Conservation (phyloP, 2,113 vertebrate genomes). For the Ageneiosus marmoratus region DNA sequence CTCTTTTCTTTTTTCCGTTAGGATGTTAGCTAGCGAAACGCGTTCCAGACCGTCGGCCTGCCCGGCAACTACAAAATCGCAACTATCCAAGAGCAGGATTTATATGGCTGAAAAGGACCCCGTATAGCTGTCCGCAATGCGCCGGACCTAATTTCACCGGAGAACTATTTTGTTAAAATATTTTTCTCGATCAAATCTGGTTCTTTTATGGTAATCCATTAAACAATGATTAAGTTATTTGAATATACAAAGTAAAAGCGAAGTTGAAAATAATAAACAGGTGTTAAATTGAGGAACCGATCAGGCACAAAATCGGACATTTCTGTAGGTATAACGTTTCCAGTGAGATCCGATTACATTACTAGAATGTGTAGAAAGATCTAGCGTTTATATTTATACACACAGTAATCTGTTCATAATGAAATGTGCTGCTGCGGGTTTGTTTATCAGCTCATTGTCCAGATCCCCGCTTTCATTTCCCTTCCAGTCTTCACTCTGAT, state of each 20-base stretch:
- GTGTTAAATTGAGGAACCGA: not conserved
- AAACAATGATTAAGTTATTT: not conserved
- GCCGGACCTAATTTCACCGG: constrained; percentile 54
- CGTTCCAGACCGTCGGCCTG: constrained; percentile 56
- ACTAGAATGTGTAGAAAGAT: not conserved
- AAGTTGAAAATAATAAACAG: not conserved
- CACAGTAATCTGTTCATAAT: not conserved
- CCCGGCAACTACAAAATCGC: constrained; percentile 62
- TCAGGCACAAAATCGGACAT: not conserved
- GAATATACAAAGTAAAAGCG: not conserved
- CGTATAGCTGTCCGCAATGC: constrained; percentile 6
- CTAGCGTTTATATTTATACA: not conserved
- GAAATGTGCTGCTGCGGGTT: not conserved
- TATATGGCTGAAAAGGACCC: constrained; percentile 64
- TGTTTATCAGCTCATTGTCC: not conserved
- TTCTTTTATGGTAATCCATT: not conserved
- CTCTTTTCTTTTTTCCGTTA: not conserved
- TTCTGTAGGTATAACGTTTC: not conserved
- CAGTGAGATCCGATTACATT: not conserved
- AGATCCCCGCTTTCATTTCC: rapidly evolving
- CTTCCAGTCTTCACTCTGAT: not conserved
- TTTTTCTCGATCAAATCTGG: not conserved
- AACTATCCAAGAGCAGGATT: constrained; percentile 43
- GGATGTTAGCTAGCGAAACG: not conserved
- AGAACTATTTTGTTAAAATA: not conserved